Conservation (phyloP, 2,113 vertebrate genomes). For the Tor tambroides region DNA sequence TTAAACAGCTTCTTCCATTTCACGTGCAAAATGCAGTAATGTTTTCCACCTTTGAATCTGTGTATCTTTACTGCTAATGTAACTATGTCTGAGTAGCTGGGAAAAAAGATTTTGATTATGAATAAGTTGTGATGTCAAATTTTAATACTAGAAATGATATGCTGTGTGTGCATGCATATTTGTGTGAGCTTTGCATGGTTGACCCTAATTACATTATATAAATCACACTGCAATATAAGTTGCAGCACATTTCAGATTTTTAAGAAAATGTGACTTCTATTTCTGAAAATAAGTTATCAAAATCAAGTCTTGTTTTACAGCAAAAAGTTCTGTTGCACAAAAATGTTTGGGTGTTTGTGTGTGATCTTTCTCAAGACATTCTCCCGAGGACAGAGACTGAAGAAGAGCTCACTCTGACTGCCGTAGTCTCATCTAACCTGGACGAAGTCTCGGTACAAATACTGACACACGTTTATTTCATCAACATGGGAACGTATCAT, state of each 20-base stretch:
- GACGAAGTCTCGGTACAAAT: conserved; percentile 84
- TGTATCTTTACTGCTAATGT: not conserved
- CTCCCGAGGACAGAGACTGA: conserved; percentile 78
- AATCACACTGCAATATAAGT: not conserved
- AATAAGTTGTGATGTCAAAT: not conserved
- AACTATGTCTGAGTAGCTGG: not conserved
- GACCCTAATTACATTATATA: not conserved
- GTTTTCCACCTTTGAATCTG: not conserved
- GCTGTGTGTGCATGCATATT: not conserved
- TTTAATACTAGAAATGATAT: not conserved
- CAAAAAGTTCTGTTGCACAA: not conserved
- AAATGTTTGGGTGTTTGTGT: not conserved
- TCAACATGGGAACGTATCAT: not conserved
- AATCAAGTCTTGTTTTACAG: not conserved
- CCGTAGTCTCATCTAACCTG: conserved; percentile 77
- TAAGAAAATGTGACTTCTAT: not conserved
- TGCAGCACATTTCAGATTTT: not conserved
- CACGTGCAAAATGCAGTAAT: not conserved
- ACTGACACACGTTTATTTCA: conserved; percentile 8
- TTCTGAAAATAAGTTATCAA: not conserved
- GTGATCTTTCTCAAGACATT: conserved; percentile 76
- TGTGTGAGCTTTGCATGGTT: not conserved
- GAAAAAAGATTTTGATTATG: not conserved
- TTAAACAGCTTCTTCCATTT: not conserved
- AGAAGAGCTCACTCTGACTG: conserved; percentile 79